A percentile compares a stretch with the other conserved stretches of the same genome.
phyloP scores from a whole-genome alignment of 1,140 invertebrate species.

The Lerema accius region DNA sequence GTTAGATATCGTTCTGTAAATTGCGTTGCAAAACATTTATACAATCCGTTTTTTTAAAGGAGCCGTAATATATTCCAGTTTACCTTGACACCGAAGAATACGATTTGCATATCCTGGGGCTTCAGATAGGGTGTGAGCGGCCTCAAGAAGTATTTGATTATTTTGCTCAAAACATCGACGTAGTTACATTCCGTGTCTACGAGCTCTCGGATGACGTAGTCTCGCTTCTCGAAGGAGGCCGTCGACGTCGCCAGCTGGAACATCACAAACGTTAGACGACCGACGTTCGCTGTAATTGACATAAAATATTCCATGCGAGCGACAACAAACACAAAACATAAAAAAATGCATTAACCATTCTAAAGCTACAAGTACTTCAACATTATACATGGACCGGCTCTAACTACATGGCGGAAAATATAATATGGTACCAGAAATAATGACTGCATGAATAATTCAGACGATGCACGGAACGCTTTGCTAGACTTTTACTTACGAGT shows the following conservation, averaged over 20 bases:
- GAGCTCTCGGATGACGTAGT: conserved; percentile 97
- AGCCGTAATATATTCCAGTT: conserved; percentile 42
- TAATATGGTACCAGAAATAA: conserved; percentile 59
- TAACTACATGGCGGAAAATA: conserved; percentile 53
- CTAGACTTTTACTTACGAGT: conserved; percentile 62
- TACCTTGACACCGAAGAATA: conserved; percentile 96
- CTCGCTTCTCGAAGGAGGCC: conserved; percentile 92
- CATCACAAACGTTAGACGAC: conserved; percentile 24
- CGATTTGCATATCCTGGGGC: conserved; percentile 89
- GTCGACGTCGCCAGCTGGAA: conserved; percentile 83
- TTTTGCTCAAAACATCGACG: conserved; percentile 95
- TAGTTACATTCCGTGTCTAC: conserved; percentile 99
- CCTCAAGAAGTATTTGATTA: conserved; percentile 91
- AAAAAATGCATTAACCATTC: conserved; percentile 44
- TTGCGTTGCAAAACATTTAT: not conserved
- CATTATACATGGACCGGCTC: conserved; percentile 45
- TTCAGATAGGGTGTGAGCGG: conserved; percentile 89
- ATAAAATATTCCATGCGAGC: conserved; percentile 24
- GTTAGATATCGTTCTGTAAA: too few relatives aligned
- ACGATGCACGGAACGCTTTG: conserved; percentile 48
- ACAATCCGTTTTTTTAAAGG: not conserved
- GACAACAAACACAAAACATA: conserved; percentile 30
- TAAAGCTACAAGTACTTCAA: conserved; percentile 48
- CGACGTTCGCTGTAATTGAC: conserved; percentile 2
- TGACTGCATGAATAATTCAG: conserved; percentile 65